phyloP scores from a whole-genome alignment of 2,888 invertebrate species.

The Podabrus alpinus region DNA sequence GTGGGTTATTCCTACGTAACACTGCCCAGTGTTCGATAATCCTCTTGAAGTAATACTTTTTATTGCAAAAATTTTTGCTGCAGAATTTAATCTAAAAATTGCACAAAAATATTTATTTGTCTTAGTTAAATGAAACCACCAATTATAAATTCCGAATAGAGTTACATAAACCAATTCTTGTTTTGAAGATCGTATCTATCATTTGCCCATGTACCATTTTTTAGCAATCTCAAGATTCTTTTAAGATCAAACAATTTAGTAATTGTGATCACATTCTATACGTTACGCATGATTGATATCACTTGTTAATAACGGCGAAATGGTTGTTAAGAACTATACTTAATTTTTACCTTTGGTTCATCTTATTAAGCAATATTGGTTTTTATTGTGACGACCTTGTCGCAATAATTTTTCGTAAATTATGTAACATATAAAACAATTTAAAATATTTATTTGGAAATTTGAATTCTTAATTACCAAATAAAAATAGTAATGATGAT shows the following conservation, averaged over 20 bases:
- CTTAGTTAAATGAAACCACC: not conserved
- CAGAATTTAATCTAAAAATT: not conserved
- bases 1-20: not conserved
- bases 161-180: not conserved
- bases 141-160: not conserved
- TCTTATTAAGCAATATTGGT: not conserved
- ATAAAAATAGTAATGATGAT: not conserved
- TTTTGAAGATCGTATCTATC: not conserved
- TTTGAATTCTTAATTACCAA: not conserved
- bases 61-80: not conserved
- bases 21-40: not conserved
- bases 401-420: not conserved
- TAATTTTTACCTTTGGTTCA: not conserved
- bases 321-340: not conserved
- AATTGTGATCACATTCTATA: not conserved
- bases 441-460: not conserved
- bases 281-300: not conserved
- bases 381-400: not conserved
- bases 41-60: not conserved
- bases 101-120: not conserved
- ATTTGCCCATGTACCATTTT: not conserved
- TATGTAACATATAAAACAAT: not conserved
- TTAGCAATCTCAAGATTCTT: not conserved
- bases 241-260: not conserved
- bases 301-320: not conserved